These are phyloP conservation scores for Drosophila melanosoma DNA, from an alignment of 2,888 invertebrate genomes.

Conservation along the genomic window DNA sequence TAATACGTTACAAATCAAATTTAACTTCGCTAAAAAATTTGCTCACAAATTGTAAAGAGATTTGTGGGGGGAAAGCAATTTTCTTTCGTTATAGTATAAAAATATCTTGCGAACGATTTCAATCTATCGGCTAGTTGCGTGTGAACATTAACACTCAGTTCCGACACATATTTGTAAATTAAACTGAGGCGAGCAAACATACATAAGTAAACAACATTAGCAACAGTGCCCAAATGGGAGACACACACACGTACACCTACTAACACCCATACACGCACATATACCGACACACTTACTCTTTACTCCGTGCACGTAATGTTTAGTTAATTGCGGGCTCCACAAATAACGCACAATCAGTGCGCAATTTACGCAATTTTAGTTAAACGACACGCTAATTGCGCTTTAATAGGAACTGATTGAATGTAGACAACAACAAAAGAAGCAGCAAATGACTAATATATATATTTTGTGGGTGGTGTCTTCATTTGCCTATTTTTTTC, in stretches of 20 bases:
- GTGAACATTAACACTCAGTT: constrained; percentile 55
- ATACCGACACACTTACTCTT: not conserved
- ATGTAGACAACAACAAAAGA: constrained; percentile 31
- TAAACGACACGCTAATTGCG: constrained; percentile 47
- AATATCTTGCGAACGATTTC: constrained; percentile 6
- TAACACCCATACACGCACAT: constrained; percentile 1
- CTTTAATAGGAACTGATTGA: constrained; percentile 69
- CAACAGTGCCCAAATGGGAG: constrained; percentile 21
- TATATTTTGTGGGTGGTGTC: constrained; percentile 50
- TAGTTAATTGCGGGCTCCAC: constrained; percentile 55
- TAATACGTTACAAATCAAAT: not conserved
- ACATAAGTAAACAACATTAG: constrained; percentile 66
- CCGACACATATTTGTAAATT: constrained; percentile 22
- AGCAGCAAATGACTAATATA: constrained; percentile 30
- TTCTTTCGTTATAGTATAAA: constrained; percentile 7
- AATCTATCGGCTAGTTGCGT: constrained; percentile 23
- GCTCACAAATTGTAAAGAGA: not conserved
- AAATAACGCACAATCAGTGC: constrained; percentile 61
- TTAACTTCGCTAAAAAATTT: not conserved
- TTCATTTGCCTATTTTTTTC: constrained; percentile 44
- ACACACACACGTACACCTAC: constrained; percentile 10
- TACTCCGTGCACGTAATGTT: constrained; percentile 43
- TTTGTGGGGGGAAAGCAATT: not conserved
- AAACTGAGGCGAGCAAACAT: constrained; percentile 42
- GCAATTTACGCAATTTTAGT: constrained; percentile 53